These are phyloP conservation scores for Anser cygnoides DNA, from an alignment of 2,113 vertebrate species.

Conservation along the genomic window DNA sequence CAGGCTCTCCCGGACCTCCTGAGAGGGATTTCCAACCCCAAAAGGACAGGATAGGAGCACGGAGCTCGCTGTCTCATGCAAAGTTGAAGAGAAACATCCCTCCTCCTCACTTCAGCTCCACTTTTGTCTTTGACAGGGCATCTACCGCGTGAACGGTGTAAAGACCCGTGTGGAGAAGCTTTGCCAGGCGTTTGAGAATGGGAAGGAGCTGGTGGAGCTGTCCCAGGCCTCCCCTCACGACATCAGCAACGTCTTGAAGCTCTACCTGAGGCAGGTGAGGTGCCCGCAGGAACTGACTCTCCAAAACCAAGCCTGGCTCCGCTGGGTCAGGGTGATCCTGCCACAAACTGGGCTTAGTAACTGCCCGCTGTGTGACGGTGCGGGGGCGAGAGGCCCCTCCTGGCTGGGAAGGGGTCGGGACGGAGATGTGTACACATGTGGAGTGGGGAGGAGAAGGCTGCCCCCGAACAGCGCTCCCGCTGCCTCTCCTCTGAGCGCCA, in stretches of 20 bases:
- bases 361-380: background rate
- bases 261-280: conserved; percentile 94
- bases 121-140: conserved; percentile 79
- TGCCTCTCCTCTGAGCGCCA: rapidly evolving
- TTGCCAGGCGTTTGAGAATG: conserved; percentile 96
- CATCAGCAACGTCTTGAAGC: conserved; percentile 96
- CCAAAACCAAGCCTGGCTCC: background rate
- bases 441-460: background rate
- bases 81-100: background rate
- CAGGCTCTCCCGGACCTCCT: background rate
- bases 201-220: conserved; percentile 94
- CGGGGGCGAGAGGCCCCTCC: background rate
- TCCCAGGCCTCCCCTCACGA: conserved; percentile 93
- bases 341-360: background rate
- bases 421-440: rapidly evolving
- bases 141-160: conserved; percentile 95
- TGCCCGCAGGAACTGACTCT: background rate
- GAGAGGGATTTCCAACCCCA: background rate
- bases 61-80: rapidly evolving
- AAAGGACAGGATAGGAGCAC: background rate
- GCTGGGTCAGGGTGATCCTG: background rate
- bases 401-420: rapidly evolving
- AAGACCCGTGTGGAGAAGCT: conserved; percentile 97
- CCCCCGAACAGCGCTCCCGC: no score
- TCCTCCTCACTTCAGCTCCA: background rate